A percentile compares a stretch with the other conserved stretches of the same genome.
Evolutionary conservation across 2,797 vertebrate genomes (phyloP).

Genomic region (Phalloptychus januarius): DNA sequence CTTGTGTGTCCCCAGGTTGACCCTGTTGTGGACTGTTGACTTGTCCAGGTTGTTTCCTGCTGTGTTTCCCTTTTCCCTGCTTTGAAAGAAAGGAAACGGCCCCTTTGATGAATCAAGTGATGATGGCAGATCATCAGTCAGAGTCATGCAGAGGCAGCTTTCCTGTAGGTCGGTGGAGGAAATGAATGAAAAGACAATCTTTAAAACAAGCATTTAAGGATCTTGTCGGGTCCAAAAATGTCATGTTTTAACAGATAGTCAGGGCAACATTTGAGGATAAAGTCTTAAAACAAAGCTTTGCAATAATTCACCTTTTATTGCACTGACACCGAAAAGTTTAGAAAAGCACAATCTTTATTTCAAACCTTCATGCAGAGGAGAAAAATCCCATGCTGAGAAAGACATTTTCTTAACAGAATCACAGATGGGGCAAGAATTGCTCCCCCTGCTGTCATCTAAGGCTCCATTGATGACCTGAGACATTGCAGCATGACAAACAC

Average conservation of each 20-base stretch:
- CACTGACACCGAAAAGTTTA: background rate
- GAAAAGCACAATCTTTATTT: background rate
- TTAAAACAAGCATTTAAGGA: background rate
- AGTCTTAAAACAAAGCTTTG: background rate
- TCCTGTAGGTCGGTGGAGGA: background rate
- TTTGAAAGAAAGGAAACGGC: slow-evolving; percentile 1
- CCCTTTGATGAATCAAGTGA: background rate
- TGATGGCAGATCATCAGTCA: background rate
- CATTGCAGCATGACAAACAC: background rate
- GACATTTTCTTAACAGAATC: background rate
- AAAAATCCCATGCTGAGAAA: background rate
- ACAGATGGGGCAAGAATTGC: background rate
- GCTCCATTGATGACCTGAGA: background rate
- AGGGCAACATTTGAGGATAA: background rate
- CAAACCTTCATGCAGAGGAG: background rate
- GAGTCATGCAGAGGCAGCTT: background rate
- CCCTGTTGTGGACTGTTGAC: background rate
- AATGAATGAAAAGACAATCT: background rate
- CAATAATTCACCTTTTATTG: background rate
- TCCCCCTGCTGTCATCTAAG: background rate
- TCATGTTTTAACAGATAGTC: background rate
- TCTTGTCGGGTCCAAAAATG: background rate
- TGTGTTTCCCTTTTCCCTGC: background rate
- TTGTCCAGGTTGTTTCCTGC: background rate
- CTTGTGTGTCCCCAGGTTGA: slow-evolving; percentile 2